Evolutionary conservation across 30 jellyfish, hydroid and myxozoan genomes (phyloP), one percentile per base, ranked within the genome.

Genomic region (Chrysaora quinquecirrha): DNA sequence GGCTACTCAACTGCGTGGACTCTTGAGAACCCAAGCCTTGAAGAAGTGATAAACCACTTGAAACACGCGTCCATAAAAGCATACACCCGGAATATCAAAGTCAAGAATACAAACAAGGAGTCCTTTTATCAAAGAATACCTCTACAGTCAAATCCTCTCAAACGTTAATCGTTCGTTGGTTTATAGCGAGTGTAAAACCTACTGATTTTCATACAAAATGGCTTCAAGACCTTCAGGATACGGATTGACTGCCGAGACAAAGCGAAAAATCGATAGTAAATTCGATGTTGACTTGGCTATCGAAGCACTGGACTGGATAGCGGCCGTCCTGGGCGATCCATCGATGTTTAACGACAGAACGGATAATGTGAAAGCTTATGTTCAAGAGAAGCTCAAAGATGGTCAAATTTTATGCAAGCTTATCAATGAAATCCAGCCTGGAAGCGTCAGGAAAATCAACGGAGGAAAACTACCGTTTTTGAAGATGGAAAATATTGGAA

Each of bases 401-500:
- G 99, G 99, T 38, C 54, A 14, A 1, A 83, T 79, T 29, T 34
- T 95, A 56, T 96, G 98, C 76, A 72, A 70, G 30, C 69, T 96
- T 68, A 87, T 87, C 47, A 89, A 88, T 83, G 61, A 6, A 14
- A 9, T 96, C 18, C 49, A 50, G 58, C 98, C 98, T 2, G 97
- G 97, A 0, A 54, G 93, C 60, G 96, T 96, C 52, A 82, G 34
- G 86, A 90, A 87, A 62, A 72, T 96, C 48, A 90, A 96, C 87
- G 38, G 46, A 12, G 64, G 82, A 31, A 91, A 86, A 38, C 74
- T 95, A 94, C 93, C 99, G n/a, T 94, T 94, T 58, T 47, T 47
- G 76, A 85, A 76, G 82, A 96, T 96, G 99, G 99, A 96, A 68
- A 96, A 90, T 46, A 96, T 96, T 31, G 96, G 98, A 1, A 78